Percentiles rank a stretch among this genome's conserved stretches.
These are phyloP conservation scores for Ochropleura leucogaster DNA, from an alignment of 2,888 invertebrate species.

Conservation along the genomic window DNA sequence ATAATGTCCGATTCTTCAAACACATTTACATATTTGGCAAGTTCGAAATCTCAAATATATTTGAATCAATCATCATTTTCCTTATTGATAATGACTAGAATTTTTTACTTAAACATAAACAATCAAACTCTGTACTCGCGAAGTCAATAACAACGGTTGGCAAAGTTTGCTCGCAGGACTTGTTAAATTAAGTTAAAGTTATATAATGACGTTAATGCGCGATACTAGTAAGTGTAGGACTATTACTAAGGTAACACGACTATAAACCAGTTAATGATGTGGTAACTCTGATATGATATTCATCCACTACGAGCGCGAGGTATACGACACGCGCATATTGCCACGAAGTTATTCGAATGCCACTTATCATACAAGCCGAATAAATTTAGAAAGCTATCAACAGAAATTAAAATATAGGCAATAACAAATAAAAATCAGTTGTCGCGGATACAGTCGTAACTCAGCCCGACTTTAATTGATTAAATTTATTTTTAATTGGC, in stretches of 20 bases:
- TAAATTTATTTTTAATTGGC: constrained; percentile 61
- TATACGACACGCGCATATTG: constrained; percentile 72
- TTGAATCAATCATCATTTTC: constrained; percentile 65
- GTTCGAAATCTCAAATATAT: constrained; percentile 60
- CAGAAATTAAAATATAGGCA: constrained; percentile 73
- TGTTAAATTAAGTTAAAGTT: constrained; percentile 42
- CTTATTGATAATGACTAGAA: constrained; percentile 48
- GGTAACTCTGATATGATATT: constrained; percentile 79
- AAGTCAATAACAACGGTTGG: constrained; percentile 23
- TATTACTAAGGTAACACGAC: constrained; percentile 69
- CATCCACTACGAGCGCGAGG: constrained; percentile 67
- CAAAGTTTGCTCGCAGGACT: constrained; percentile 28
- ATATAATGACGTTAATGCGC: constrained; percentile 48
- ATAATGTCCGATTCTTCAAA: constrained; percentile 78
- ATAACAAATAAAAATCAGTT: constrained; percentile 72
- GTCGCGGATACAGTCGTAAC: constrained; percentile 68
- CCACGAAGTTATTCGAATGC: constrained; percentile 72
- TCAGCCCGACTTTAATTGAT: constrained; percentile 68
- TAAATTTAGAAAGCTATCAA: constrained; percentile 80
- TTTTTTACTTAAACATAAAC: constrained; percentile 40
- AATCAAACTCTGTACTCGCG: constrained; percentile 31
- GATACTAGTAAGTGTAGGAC: constrained; percentile 55
- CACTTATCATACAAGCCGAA: constrained; percentile 77
- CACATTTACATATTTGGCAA: constrained; percentile 70
- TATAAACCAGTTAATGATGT: constrained; percentile 82